A percentile compares a stretch with the other conserved stretches of the same genome.
Conservation (phyloP, 2,888 invertebrate genomes). For the Altica lythri region DNA sequence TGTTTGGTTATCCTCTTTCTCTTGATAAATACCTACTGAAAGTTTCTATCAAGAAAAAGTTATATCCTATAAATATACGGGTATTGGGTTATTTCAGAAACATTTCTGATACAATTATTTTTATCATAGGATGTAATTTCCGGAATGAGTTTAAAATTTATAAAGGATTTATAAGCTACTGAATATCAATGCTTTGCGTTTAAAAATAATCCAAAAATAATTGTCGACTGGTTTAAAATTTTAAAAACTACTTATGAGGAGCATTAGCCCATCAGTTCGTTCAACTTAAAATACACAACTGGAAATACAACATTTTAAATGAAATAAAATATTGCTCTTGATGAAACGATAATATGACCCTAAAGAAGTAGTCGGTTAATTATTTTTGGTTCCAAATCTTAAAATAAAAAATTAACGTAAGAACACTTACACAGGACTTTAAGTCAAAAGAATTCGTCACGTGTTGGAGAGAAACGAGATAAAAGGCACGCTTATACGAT, state of each 20-base stretch:
- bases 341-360: constrained; percentile 20
- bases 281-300: constrained; percentile 33
- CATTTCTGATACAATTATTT: no score
- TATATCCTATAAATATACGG: no score
- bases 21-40: no score
- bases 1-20: constrained; percentile 14
- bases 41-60: no score
- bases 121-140: no score
- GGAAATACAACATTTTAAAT: constrained; percentile 34
- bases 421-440: background rate
- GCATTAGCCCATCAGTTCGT: constrained; percentile 26
- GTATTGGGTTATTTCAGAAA: no score
- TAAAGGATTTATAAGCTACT: constrained; percentile 5
- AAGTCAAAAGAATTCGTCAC: constrained; percentile 3
- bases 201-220: constrained; percentile 21
- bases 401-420: background rate
- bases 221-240: constrained; percentile 20
- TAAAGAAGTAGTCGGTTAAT: constrained; percentile 12
- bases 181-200: constrained; percentile 3
- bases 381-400: constrained; percentile 6
- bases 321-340: constrained; percentile 32
- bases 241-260: constrained; percentile 19
- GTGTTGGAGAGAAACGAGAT: no score
- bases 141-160: no score
- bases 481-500: no score